Base-by-base conservation (phyloP, 37 sponge, comb jelly and placozoan genomes). In the Mnemiopsis leidyi region DNA sequence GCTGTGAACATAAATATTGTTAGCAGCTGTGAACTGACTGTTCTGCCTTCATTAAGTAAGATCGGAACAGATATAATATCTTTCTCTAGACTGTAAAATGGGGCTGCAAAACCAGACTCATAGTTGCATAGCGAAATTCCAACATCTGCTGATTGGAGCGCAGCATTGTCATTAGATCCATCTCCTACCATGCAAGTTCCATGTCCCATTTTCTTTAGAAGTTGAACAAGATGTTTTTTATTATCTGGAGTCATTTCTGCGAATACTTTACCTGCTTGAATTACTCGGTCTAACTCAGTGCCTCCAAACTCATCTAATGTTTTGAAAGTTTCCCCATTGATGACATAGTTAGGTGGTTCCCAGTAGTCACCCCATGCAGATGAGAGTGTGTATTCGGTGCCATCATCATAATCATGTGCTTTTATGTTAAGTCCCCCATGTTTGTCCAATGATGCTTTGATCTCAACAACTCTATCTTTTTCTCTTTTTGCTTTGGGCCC, bases 341-440 rank as follows among this genome's bases (percentile, higher is more conserved):
- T 29, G 3, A 71, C 75, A 71, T 29, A 71, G n/a, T 18, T 71
- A 28, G 75, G 75, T 23, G 75, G 75, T 7, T 71, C 75, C 75
- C 75, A 71, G 30, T 71, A 71, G 3, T 71, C 75, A 23, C 75
- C 75, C 75, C 75, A 71, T 23, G 75, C 75, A 29, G 75, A 71
- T 13, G 75, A n/a, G 5, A 71, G 75, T 71, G 5, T 71, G 20
- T 71, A 71, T 5, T n/a, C 30, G 2, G 25, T 5, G 20, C 75
- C 75, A 71, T n/a, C 30, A 71, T 71, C 75, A 71, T 71, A 71
- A 18, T 71, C 75, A 23, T 5, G 30, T 23, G 75, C 75, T 71
- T 71, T 25, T 5, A 71, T 25, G 2, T 23, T 28, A 23, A 71
- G n/a, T 71, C 30, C 30, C 30, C 30, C 75, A 71, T 71, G 3